A percentile compares a stretch with the other conserved stretches of the same genome.
Evolutionary conservation across 2,888 invertebrate species (phyloP).

Genomic region (Corbicula japonica): DNA sequence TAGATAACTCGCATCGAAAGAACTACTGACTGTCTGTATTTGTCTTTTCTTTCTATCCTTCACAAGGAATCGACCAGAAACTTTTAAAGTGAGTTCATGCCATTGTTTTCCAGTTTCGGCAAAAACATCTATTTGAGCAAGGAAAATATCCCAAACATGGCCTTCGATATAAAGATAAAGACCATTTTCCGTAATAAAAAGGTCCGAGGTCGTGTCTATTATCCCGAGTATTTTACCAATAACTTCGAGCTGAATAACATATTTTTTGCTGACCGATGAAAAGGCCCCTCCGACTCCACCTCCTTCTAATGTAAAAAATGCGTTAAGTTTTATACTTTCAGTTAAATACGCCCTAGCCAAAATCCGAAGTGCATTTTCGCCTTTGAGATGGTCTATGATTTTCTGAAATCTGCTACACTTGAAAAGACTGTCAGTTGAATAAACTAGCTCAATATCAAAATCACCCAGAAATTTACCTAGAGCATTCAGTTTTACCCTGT

Average conservation of each 20-base stretch:
- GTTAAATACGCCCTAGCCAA: conserved; percentile 11
- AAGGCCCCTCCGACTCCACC: conserved; percentile 37
- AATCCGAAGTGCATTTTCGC: conserved; percentile 37
- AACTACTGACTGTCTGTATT: conserved; percentile 31
- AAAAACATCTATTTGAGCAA: conserved; percentile 39
- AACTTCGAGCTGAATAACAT: conserved; percentile 3
- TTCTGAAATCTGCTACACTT: conserved; percentile 52
- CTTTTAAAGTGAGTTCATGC: conserved; percentile 47
- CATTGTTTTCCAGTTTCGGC: conserved; percentile 42
- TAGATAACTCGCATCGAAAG: conserved; percentile 58
- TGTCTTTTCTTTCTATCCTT: conserved; percentile 28
- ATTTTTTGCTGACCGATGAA: conserved; percentile 7
- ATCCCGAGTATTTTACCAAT: conserved; percentile 12
- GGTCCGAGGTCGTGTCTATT: conserved; percentile 1
- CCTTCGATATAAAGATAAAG: conserved; percentile 47
- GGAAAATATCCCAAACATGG: conserved; percentile 56
- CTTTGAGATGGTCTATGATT: conserved; percentile 45
- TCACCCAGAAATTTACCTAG: conserved; percentile 27
- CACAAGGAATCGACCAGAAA: conserved; percentile 51
- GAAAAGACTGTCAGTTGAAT: conserved; percentile 30
- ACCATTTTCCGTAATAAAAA: conserved; percentile 7
- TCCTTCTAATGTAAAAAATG: conserved; percentile 30
- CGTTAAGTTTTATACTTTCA: not conserved
- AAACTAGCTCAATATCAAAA: conserved; percentile 55
- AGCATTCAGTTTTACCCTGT: conserved; percentile 7